phyloP scores from a whole-genome alignment of 2,113 vertebrate genomes.

The Atlantisia rogersi region DNA sequence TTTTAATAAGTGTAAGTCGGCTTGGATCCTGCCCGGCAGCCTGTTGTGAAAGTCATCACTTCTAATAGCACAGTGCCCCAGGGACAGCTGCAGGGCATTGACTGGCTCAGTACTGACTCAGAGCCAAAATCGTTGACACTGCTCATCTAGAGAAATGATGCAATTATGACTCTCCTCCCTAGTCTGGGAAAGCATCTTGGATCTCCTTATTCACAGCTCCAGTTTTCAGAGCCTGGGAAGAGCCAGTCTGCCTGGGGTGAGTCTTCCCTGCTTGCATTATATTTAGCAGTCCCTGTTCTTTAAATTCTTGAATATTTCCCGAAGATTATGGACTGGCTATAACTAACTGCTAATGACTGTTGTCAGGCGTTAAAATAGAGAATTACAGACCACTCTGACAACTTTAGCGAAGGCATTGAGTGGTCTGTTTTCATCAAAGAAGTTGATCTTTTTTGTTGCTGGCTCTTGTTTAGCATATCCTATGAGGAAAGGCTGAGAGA shows the following conservation, averaged over 20 bases:
- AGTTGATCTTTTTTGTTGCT: background rate
- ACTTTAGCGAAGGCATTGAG: background rate
- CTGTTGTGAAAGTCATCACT: constrained; percentile 41
- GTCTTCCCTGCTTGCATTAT: background rate
- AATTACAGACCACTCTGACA: background rate
- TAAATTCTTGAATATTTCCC: background rate
- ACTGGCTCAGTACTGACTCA: constrained; percentile 18
- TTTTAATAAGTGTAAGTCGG: background rate
- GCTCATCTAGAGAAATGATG: constrained; percentile 9
- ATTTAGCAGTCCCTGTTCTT: background rate
- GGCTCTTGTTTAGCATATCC: background rate
- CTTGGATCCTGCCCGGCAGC: background rate
- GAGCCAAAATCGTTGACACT: background rate
- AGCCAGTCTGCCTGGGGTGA: background rate
- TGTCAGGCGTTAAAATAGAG: background rate
- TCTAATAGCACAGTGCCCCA: background rate
- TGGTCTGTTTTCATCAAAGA: background rate
- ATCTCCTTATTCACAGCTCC: background rate
- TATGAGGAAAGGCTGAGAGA: too few species aligned
- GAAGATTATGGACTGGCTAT: background rate
- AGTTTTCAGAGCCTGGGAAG: background rate
- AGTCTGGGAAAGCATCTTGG: background rate
- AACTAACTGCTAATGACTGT: background rate
- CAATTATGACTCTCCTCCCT: background rate
- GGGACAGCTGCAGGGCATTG: background rate